A percentile compares a stretch with the other conserved stretches of the same genome.
These are phyloP conservation scores for Phasianus colchicus DNA, from an alignment of 2,113 vertebrate genomes.

Conservation along the genomic window DNA sequence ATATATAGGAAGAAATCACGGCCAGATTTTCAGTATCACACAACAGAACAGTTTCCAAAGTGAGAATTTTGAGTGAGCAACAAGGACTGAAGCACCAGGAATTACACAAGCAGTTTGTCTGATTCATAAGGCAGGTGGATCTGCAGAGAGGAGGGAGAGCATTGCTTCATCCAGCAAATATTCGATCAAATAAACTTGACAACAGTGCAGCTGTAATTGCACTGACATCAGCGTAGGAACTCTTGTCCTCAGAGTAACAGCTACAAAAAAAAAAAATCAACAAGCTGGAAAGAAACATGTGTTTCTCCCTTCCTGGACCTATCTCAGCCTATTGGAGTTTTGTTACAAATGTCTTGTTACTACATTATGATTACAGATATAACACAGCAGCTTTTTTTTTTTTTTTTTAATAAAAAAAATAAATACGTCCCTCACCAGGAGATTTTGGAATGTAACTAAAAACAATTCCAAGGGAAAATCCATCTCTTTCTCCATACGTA, in stretches of 20 bases:
- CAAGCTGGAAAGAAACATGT: background rate
- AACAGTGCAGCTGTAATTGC: slow-evolving; percentile 9
- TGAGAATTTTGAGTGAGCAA: background rate
- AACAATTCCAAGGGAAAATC: background rate
- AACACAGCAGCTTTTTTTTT: background rate
- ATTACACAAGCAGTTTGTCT: background rate
- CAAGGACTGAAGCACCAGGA: background rate
- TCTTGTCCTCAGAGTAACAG: background rate
- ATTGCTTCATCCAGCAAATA: slow-evolving; percentile 43
- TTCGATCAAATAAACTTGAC: background rate
- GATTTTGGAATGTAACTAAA: background rate
- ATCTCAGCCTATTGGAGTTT: background rate
- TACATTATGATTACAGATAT: background rate
- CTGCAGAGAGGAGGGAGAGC: background rate
- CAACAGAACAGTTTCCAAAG: background rate
- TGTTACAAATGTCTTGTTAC: background rate
- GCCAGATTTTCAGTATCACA: background rate
- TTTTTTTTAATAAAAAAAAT: background rate
- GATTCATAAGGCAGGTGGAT: slow-evolving; percentile 18
- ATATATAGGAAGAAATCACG: background rate
- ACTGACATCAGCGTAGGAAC: slow-evolving; percentile 19
- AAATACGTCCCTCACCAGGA: background rate
- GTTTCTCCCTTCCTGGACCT: background rate
- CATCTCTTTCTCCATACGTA: background rate
- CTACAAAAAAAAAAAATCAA: background rate